Evolutionary conservation across 2,797 vertebrate species (phyloP), one percentile per base, ranked within the genome.

Genomic region (Merluccius polli): DNA sequence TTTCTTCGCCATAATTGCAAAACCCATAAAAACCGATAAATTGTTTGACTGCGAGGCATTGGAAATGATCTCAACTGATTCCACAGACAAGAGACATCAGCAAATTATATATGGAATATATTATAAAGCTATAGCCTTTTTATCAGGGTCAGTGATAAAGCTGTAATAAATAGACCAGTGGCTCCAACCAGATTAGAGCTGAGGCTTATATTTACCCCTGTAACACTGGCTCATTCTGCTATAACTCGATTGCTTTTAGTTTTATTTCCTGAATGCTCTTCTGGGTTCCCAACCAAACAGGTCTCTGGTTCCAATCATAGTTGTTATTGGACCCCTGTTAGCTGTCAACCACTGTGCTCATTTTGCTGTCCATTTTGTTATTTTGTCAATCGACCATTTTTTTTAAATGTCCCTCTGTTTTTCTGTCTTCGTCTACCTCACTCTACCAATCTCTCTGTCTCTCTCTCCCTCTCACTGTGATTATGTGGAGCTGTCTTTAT

Each of bases 391-490:
- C 67, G n/a, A 65, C 59, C 9, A 3, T 69, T 32, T 68, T 13
- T 69, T 1, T 18, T 0, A 27, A 29, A 65, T 27, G 67, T 32
- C 29, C 18, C 18, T 69, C 67, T 32, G 30, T 69, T n/a, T 69
- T 1, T 31, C 67, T 69, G 67, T 69, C 65, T 68, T 29, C 29
- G 29, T 74, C 30, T 44, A 16, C 73, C 70, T 52, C 31, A 31
- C 38, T 73, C 35, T 73, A 15, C 18, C 69, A 16, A 75, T 32
- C 63, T 72, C 38, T 78, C 70, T 73, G 71, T 48, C 31, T 68
- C 41, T 70, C 71, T 27, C 30, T 73, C 27, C 36, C 2, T 71
- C 27, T 80, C 63, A 83, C 85, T 89, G 87, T 77, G 67, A n/a
- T 21, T 31, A 32, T 32, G 67, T 32, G 12, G 27, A 32, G 27